Base-by-base conservation (phyloP, 2,888 invertebrate species). In the Lasiommata megera region DNA sequence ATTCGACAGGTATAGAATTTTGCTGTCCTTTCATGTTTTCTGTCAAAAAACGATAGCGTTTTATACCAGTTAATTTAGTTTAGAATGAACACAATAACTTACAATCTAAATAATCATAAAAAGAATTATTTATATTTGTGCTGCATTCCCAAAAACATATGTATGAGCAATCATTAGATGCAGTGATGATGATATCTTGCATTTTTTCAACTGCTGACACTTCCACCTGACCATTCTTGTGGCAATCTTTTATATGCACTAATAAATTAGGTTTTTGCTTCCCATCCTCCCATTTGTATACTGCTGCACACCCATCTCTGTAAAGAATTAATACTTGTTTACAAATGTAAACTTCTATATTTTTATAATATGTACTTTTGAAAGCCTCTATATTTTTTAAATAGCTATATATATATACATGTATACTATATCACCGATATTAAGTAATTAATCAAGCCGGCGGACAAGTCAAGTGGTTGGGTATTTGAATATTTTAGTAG, bases 231-330 rank as follows among this genome's bases (percentile, higher is more conserved):
- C 89, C 89, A 64, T 74, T 64, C 5, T 79, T 64, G 63, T 85
- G 83, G 52, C 88, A 84, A 65, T 88, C 76, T 53, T 69, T 58
- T 29, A 84, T 75, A 55, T 84, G 79, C 46, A 69, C 69, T 1
- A 80, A 60, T 41, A 81, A 62, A 17, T 56, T 54, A 34, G 90
- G 88, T 37, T 64, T 73, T 14, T 61, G 65, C 23, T 56, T 70
- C 12, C 69, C 65, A 56, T 78, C 65, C 28, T 73, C 62, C 6
- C 70, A 40, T 62, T 66, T 60, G 61, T 80, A 88, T 12, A 85
- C 67, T 43, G 82, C 69, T 37, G 76, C 67, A 66, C 82, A 82
- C 1, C 89, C 90, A 77, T 90, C 88, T 65, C 89, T 90, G 66
- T 46, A 82, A 23, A 23, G 23, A 23, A 23, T 23, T 3, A 23